Percentiles rank a stretch among this genome's conserved stretches.
phyloP scores from a whole-genome alignment of 1,140 invertebrate species.

The Chymomyza costata region DNA sequence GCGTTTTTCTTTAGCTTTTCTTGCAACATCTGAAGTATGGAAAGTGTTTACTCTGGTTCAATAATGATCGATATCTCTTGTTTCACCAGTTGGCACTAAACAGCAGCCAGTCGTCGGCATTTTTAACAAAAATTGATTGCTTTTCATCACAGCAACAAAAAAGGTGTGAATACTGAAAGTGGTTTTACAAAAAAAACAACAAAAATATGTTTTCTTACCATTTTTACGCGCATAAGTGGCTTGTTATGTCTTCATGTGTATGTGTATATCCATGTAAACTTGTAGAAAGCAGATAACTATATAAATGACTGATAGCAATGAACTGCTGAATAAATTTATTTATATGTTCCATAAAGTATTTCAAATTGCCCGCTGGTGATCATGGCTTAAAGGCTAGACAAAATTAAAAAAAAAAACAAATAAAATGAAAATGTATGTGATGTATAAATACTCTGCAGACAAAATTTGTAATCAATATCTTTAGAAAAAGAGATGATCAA shows the following conservation, averaged over 20 bases:
- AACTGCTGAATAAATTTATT: no score
- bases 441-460: no score
- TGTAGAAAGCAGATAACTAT: no score
- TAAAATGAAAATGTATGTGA: no score
- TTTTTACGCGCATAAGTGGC: no score
- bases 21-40: conserved; percentile 55
- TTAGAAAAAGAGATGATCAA: no score
- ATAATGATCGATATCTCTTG: conserved; percentile 48
- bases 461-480: no score
- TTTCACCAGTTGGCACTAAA: not conserved
- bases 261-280: conserved; percentile 31
- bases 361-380: no score
- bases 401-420: no score
- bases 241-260: conserved; percentile 9
- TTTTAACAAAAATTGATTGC: not conserved
- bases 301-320: conserved; percentile 28
- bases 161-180: conserved; percentile 65
- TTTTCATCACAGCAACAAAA: conserved; percentile 34
- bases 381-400: no score
- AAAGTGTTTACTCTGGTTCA: conserved; percentile 39
- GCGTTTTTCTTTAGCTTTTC: conserved; percentile 46
- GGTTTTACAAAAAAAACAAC: not conserved
- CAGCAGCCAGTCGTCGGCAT: no score
- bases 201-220: not conserved
- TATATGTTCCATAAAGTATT: no score